These are phyloP conservation scores for Urosaurus nigricauda DNA, from an alignment of 2,797 vertebrate genomes.

Conservation along the genomic window DNA sequence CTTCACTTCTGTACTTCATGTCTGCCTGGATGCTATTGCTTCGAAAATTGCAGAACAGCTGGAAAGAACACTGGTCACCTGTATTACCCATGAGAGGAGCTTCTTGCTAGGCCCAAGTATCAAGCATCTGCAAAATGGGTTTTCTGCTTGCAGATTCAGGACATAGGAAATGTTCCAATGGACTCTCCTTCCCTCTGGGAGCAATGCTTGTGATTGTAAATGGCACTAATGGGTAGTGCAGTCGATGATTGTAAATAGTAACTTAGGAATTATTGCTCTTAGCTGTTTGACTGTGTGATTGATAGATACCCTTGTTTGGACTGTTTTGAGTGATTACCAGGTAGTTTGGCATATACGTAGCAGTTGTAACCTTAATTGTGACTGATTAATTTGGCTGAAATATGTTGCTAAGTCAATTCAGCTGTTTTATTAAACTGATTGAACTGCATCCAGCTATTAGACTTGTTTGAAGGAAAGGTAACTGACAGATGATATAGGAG, in stretches of 20 bases:
- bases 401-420: conserved; percentile 64
- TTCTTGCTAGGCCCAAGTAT: background rate
- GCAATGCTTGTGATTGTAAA: background rate
- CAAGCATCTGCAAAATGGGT: background rate
- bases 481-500: conserved; percentile 52
- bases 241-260: conserved; percentile 18
- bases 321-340: conserved; percentile 51
- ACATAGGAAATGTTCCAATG: background rate
- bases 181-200: rapidly evolving
- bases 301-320: conserved; percentile 44
- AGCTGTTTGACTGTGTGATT: conserved; percentile 51
- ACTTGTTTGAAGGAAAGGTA: conserved; percentile 54
- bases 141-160: background rate
- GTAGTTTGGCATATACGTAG: conserved; percentile 44
- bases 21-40: background rate
- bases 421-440: conserved; percentile 65
- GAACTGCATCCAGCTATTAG: conserved; percentile 59
- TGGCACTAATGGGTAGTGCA: background rate
- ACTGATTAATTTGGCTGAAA: conserved; percentile 64
- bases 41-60: background rate
- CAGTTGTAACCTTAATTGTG: conserved; percentile 52
- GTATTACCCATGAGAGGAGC: background rate
- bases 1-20: background rate
- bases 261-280: conserved; percentile 37
- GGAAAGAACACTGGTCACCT: background rate